Conservation (phyloP, 2,888 invertebrate species). For the Nymphalis c-album region DNA sequence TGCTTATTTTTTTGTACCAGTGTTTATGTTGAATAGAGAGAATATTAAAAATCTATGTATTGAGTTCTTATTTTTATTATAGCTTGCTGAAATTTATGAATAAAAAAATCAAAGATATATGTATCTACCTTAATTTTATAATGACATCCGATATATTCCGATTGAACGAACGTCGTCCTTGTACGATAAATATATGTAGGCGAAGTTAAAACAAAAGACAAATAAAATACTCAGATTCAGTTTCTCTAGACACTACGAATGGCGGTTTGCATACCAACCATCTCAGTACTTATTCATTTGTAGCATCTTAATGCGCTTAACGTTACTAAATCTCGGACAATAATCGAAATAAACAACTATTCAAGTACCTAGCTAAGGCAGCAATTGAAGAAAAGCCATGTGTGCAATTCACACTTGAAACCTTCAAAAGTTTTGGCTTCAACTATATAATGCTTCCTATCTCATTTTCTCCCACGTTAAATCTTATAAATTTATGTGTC, state of each 20-base stretch:
- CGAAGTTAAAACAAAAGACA: slow-evolving; percentile 20
- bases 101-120: not conserved
- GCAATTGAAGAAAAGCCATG: too few relatives aligned
- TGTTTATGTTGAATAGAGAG: not conserved
- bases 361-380: not conserved
- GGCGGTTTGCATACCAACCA: slow-evolving; percentile 10
- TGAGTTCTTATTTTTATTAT: not conserved
- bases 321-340: slow-evolving; percentile 8
- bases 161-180: slow-evolving; percentile 21
- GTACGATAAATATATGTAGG: slow-evolving; percentile 27
- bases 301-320: not conserved
- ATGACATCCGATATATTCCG: slow-evolving; percentile 1
- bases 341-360: not conserved
- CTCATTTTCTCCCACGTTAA: too few relatives aligned
- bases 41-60: not conserved
- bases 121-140: not conserved
- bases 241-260: slow-evolving; percentile 9
- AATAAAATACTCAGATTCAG: slow-evolving; percentile 22
- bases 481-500: too few relatives aligned
- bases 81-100: not conserved
- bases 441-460: too few relatives aligned
- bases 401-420: too few relatives aligned
- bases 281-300: slow-evolving; percentile 11
- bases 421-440: too few relatives aligned
- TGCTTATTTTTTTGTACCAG: not conserved